Conservation (phyloP, 1,140 invertebrate genomes). For the Delia radicum region DNA sequence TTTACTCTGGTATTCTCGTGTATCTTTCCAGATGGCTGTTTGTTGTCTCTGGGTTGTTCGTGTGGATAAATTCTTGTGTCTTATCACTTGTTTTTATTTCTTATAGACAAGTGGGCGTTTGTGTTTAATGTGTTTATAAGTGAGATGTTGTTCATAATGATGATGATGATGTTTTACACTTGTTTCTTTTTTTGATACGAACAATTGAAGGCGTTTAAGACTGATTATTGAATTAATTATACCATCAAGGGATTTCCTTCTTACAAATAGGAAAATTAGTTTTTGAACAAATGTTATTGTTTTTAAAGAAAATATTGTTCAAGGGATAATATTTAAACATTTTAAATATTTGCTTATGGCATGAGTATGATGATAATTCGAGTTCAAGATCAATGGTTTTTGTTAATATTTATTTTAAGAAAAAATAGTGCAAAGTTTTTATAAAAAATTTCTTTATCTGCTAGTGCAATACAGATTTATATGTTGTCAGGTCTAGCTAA, state of each 20-base stretch:
- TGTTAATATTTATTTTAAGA: too few species aligned
- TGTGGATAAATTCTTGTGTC: not conserved
- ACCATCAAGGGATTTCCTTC: not conserved
- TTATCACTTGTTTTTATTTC: not conserved
- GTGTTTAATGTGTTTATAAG: conserved; percentile 7
- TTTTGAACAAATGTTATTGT: not conserved
- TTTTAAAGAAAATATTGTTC: not conserved
- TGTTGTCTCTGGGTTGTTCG: not conserved
- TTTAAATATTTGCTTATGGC: too few species aligned
- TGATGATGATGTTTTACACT: too few species aligned
- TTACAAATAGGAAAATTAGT: not conserved
- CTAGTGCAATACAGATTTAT: too few species aligned
- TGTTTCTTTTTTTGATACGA: too few species aligned
- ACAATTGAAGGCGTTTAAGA: not conserved
- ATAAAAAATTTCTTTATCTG: too few species aligned
- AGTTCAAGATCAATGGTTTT: too few species aligned
- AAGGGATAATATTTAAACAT: too few species aligned
- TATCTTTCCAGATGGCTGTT: conserved; percentile 12
- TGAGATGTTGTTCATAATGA: not conserved
- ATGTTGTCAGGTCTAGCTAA: too few species aligned
- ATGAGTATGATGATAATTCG: too few species aligned
- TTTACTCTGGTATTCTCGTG: not conserved
- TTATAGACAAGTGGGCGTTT: conserved; percentile 16
- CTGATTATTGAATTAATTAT: not conserved
- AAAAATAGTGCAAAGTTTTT: too few species aligned